Conservation (phyloP, 2,797 vertebrate species). For the Hoplostethus mediterraneus region DNA sequence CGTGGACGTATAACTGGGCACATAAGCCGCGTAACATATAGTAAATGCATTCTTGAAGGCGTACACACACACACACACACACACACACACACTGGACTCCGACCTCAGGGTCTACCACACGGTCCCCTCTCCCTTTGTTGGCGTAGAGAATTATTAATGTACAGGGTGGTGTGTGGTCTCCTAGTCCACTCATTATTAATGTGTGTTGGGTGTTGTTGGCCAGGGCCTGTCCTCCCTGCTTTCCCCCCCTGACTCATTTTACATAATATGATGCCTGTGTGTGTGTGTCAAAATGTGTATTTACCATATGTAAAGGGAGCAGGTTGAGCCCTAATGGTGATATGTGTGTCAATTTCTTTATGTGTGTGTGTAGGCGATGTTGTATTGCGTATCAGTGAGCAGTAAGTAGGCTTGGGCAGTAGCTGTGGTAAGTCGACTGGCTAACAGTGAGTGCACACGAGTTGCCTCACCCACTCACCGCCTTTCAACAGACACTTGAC, state of each 20-base stretch:
- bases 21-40: conserved; percentile 18
- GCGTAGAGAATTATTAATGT: conserved; percentile 64
- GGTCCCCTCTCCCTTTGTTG: conserved; percentile 56
- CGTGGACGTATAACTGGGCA: neutral
- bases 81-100: conserved; percentile 49
- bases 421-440: conserved; percentile 42
- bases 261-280: conserved; percentile 3
- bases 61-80: conserved; percentile 6
- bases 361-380: conserved; percentile 57
- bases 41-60: conserved; percentile 18
- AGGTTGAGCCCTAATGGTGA: neutral
- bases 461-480: conserved; percentile 68
- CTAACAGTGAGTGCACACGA: conserved; percentile 51
- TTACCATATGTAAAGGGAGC: conserved; percentile 29
- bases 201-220: conserved; percentile 27
- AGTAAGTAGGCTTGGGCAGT: conserved; percentile 56
- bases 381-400: conserved; percentile 49
- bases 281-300: conserved; percentile 13
- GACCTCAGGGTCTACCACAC: conserved; percentile 44
- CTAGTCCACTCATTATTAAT: conserved; percentile 50
- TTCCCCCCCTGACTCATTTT: neutral
- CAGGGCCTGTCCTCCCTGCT: conserved; percentile 4
- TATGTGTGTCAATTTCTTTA: conserved; percentile 19
- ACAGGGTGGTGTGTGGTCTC: conserved; percentile 26
- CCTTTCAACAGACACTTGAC: conserved; percentile 62